Percentiles rank a stretch among this genome's conserved stretches.
phyloP scores from a whole-genome alignment of 2,113 vertebrate genomes.

The Gymnogyps californianus region DNA sequence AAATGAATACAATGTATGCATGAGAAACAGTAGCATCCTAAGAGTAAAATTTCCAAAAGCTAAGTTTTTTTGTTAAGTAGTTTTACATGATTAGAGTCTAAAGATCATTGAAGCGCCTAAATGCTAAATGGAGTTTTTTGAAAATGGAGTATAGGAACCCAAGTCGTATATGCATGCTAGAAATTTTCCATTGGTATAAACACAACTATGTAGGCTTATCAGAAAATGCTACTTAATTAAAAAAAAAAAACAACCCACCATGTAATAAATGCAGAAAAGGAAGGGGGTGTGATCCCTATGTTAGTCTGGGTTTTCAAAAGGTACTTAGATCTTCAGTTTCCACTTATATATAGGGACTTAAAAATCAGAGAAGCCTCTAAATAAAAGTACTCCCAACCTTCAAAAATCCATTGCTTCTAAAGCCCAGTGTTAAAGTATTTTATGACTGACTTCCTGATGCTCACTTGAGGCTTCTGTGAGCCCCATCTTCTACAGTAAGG shows the following conservation, averaged over 20 bases:
- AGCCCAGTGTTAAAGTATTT: constrained; percentile 33
- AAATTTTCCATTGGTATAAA: neutral
- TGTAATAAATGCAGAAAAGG: neutral
- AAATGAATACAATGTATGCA: neutral
- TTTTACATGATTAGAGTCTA: neutral
- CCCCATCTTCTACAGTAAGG: neutral
- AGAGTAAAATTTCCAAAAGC: neutral
- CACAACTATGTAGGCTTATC: neutral
- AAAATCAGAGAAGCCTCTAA: neutral
- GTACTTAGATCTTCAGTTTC: neutral
- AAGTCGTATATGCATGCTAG: neutral
- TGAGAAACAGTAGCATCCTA: constrained; percentile 18
- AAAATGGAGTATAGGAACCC: neutral
- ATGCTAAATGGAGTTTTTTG: neutral
- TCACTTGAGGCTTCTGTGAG: constrained; percentile 33
- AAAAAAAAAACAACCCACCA: neutral
- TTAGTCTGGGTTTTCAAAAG: neutral
- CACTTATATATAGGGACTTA: neutral
- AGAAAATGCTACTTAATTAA: neutral
- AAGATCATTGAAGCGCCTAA: neutral
- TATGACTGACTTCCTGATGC: constrained; percentile 44
- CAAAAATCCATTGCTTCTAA: constrained; percentile 45
- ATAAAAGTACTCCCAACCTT: neutral
- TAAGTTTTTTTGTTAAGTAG: neutral
- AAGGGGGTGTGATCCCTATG: neutral